A percentile compares a stretch with the other conserved stretches of the same genome.
These are phyloP conservation scores for Cydia amplana DNA, from an alignment of 1,140 invertebrate species.

Conservation along the genomic window DNA sequence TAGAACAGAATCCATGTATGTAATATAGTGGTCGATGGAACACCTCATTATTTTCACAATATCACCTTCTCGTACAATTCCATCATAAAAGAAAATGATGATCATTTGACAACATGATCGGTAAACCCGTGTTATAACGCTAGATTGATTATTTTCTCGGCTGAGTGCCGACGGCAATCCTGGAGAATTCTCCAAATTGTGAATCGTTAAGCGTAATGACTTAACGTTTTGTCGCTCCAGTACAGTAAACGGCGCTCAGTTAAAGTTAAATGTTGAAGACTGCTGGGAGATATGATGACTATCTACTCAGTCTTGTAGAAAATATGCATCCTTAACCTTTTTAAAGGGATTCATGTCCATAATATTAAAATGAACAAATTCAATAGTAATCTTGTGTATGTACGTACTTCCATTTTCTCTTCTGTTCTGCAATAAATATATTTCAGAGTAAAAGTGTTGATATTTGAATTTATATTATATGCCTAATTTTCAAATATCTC, in stretches of 20 bases:
- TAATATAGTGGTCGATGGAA: background rate
- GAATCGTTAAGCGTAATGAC: slow-evolving; percentile 26
- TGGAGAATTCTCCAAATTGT: slow-evolving; percentile 28
- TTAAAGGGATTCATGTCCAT: background rate
- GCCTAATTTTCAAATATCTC: too few species aligned
- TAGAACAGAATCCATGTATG: too few species aligned
- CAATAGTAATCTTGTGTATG: too few species aligned
- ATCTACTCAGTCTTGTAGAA: background rate
- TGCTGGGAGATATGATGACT: background rate
- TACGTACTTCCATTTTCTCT: too few species aligned
- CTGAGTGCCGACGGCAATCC: slow-evolving; percentile 11
- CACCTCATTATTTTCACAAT: background rate
- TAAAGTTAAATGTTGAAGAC: background rate
- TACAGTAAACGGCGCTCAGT: slow-evolving; percentile 8
- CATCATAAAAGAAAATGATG: background rate
- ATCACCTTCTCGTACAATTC: background rate
- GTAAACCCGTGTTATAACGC: slow-evolving; percentile 7
- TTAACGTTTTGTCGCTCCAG: slow-evolving; percentile 10
- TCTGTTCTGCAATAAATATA: too few species aligned
- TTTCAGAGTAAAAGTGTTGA: too few species aligned
- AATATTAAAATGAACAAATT: too few species aligned
- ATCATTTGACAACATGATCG: slow-evolving; percentile 11
- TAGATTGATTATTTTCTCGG: slow-evolving; percentile 26
- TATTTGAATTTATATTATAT: too few species aligned
- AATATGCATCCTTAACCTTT: background rate